Percentiles rank a stretch among this genome's conserved stretches.
Evolutionary conservation across 2,888 invertebrate genomes (phyloP).

Genomic region (Melinaea menophilus): DNA sequence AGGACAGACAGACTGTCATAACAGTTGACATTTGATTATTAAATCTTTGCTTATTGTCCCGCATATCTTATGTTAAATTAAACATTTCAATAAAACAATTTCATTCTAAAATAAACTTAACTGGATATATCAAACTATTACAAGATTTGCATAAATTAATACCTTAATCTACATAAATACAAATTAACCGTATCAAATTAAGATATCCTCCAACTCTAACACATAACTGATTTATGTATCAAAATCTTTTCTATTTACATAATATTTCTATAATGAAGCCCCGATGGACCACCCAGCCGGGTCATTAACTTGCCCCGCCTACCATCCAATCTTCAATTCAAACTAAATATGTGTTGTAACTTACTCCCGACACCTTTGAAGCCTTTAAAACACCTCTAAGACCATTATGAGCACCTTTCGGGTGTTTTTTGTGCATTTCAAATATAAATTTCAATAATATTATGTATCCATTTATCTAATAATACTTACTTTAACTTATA

Average conservation of each 20-base stretch:
- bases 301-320: slow-evolving; percentile 60
- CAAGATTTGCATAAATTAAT: not conserved
- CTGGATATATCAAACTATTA: not conserved
- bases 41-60: slow-evolving; percentile 23
- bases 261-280: slow-evolving; percentile 18
- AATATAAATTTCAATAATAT: not conserved
- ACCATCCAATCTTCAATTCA: slow-evolving; percentile 60
- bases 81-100: slow-evolving; percentile 15
- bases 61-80: slow-evolving; percentile 42
- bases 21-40: slow-evolving; percentile 21
- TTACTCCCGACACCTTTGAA: slow-evolving; percentile 24
- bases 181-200: slow-evolving; percentile 1
- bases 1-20: slow-evolving; percentile 30
- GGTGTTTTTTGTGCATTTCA: slow-evolving; percentile 1
- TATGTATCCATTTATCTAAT: not conserved
- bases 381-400: slow-evolving; percentile 21
- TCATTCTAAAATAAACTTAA: not conserved
- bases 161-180: not conserved
- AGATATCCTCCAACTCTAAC: slow-evolving; percentile 3
- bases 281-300: slow-evolving; percentile 61
- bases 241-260: slow-evolving; percentile 20
- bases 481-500: too few relatives aligned
- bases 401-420: slow-evolving; percentile 23
- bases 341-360: slow-evolving; percentile 51
- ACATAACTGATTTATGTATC: slow-evolving; percentile 5